Evolutionary conservation across 2,888 invertebrate species (phyloP).

Genomic region (Bruchidius siliquastri): DNA sequence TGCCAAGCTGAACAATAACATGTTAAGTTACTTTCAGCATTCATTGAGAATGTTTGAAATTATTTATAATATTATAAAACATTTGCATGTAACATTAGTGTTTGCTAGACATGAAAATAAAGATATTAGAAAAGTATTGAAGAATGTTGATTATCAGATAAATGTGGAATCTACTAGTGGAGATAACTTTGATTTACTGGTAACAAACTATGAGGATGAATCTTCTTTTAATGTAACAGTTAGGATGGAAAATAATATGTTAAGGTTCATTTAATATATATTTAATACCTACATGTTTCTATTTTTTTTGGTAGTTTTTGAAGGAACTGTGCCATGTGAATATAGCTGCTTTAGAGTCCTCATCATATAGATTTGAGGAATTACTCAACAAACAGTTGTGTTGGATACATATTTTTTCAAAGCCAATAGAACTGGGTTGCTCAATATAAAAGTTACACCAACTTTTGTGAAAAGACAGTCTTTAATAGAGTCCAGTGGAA

Average conservation of each 20-base stretch:
- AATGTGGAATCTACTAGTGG: conserved; percentile 8
- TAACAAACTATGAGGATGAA: not conserved
- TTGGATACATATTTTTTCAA: too few relatives aligned
- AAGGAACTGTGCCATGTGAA: too few relatives aligned
- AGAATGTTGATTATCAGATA: conserved; percentile 25
- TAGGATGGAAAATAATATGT: not conserved
- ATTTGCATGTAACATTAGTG: conserved; percentile 29
- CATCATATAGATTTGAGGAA: too few relatives aligned
- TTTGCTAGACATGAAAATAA: conserved; percentile 24
- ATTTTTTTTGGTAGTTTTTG: too few relatives aligned
- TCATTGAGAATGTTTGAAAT: conserved; percentile 23
- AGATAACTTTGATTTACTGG: not conserved
- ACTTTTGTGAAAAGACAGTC: too few relatives aligned
- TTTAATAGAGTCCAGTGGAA: too few relatives aligned
- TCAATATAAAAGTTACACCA: too few relatives aligned
- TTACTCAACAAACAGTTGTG: too few relatives aligned
- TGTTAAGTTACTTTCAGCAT: conserved; percentile 29
- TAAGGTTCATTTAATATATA: not conserved
- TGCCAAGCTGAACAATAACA: conserved; percentile 18
- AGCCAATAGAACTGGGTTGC: too few relatives aligned
- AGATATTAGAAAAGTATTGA: conserved; percentile 16
- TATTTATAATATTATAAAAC: conserved; percentile 25
- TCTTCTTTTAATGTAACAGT: not conserved
- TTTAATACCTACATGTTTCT: too few relatives aligned
- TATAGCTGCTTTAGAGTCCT: too few relatives aligned